A percentile compares a stretch with the other conserved stretches of the same genome.
Evolutionary conservation across 1,140 invertebrate species (phyloP).

Genomic region (Brachionus angularis): DNA sequence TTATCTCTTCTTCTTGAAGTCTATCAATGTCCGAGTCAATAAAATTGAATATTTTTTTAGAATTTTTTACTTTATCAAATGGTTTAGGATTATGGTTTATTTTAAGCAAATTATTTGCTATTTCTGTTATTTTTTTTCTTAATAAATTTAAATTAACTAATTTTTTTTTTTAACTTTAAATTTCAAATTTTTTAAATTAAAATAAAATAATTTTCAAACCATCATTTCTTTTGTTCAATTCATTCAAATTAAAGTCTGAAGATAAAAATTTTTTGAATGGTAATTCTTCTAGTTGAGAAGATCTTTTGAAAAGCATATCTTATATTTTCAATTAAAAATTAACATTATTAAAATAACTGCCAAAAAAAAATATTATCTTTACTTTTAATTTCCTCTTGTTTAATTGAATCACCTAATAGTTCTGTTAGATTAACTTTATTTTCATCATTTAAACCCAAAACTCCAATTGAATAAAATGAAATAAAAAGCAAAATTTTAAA

Average conservation of each 20-base stretch:
- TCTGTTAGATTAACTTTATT: no score
- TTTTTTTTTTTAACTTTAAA: neutral
- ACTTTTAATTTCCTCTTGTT: no score
- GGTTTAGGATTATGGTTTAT: neutral
- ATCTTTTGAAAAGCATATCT: no score
- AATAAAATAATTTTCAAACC: conserved; percentile 13
- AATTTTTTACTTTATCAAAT: neutral
- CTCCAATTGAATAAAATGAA: no score
- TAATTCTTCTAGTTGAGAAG: no score
- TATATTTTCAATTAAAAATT: no score
- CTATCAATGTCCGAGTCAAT: neutral
- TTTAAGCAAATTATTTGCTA: conserved; percentile 15
- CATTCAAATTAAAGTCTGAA: neutral
- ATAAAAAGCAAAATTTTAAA: no score
- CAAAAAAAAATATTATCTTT: no score
- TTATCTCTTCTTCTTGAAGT: conserved; percentile 18
- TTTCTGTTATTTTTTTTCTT: neutral
- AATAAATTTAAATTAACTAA: neutral
- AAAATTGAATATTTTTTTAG: neutral
- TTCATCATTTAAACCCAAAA: no score
- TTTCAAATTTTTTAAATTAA: neutral
- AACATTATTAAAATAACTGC: no score
- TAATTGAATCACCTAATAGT: no score
- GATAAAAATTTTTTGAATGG: no score
- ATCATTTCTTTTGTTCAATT: conserved; percentile 9